Evolutionary conservation across 2,888 invertebrate species (phyloP).

Genomic region (Amphipoea oculea): DNA sequence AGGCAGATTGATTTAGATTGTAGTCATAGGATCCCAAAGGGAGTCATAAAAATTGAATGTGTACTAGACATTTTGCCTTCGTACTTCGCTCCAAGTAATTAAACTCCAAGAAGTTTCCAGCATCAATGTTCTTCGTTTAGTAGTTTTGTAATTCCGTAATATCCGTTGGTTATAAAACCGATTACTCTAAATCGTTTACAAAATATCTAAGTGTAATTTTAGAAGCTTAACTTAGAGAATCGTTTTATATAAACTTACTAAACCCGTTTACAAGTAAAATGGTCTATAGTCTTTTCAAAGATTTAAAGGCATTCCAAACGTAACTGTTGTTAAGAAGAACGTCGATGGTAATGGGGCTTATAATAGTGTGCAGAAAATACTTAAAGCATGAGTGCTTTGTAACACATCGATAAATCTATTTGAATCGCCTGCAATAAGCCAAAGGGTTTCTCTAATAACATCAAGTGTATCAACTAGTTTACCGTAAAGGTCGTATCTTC

Average conservation of each 20-base stretch:
- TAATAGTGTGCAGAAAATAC: background rate
- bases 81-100: background rate
- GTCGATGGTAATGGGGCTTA: background rate
- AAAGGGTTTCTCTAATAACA: conserved; percentile 44
- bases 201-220: background rate
- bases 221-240: background rate
- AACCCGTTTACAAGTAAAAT: background rate
- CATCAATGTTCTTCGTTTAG: background rate
- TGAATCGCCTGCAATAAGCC: conserved; percentile 13
- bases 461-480: conserved; percentile 35
- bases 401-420: conserved; percentile 7
- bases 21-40: background rate
- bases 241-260: background rate
- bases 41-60: background rate
- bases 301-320: background rate
- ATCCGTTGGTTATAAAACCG: background rate
- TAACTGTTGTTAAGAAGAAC: background rate
- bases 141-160: background rate
- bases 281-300: background rate
- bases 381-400: background rate
- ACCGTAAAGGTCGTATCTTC: conserved; percentile 31
- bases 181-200: background rate
- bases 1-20: no score
- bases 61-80: background rate
- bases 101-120: background rate